Evolutionary conservation across 2,113 vertebrate species (phyloP), one percentile per base, ranked within the genome.

Genomic region (Ptychochromis oligacanthus): DNA sequence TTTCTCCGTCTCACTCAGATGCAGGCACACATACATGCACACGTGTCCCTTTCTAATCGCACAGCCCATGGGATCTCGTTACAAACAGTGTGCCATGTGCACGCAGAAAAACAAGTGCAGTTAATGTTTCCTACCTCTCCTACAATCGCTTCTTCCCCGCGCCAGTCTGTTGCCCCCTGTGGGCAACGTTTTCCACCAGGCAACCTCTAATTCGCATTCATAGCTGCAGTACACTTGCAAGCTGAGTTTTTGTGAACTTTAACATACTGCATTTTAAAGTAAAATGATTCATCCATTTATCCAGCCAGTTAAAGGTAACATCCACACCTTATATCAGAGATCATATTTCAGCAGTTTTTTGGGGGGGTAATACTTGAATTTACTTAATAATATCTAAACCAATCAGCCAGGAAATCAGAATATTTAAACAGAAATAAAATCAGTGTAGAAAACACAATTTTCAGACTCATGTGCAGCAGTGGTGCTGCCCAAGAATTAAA

Each of bases 41-140:
- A 74, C 18, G 18, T n/a, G 31, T 89, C 88, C 84, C 88, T 38
- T 11, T 13, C 67, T 83, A 75, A 86, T 31, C 22, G 67, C 9
- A 43, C 36, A 54, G 75, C 92, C 81, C 62, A 2, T 67, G 87
- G 83, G 87, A 92, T 84, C 90, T 89, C 2, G 56, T 91, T 91
- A 89, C 52, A 75, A 31, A 67, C 55, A 52, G 59, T 7, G 59
- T 62, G 54, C 87, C 88, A 88, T 91, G 83, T 91, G 87, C 80
- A 77, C 2, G 1, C 57, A 52, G 40, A 82, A 85, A 93, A 93
- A 92, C 88, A 91, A 83, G 81, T 34, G 46, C 38, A 18, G 9
- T 74, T 18, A 43, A 43, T 2, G 2, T 54, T 46, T 84, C 43
- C 40, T 12, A 22, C 24, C n/a, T 26, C 72, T 9, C 57, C 31